Evolutionary conservation across 2,797 vertebrate genomes (phyloP).

Genomic region (Smutsia temminckii): DNA sequence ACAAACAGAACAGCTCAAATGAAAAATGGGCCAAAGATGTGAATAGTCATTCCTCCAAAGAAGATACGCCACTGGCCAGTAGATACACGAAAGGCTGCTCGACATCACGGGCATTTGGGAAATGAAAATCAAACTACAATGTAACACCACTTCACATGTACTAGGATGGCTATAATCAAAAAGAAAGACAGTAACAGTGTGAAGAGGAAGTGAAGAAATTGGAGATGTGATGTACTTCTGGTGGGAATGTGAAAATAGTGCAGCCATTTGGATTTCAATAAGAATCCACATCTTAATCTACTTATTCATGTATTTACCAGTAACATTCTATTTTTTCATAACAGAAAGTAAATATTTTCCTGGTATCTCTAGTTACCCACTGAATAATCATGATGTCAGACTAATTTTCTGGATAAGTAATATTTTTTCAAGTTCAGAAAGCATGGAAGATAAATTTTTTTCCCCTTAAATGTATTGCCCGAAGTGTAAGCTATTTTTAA

Average conservation of each 20-base stretch:
- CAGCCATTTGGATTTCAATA: not conserved
- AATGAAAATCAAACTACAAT: not conserved
- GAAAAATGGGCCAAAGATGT: not conserved
- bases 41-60: not conserved
- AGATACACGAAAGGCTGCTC: not conserved
- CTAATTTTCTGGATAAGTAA: not conserved
- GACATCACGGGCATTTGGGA: not conserved
- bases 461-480: not conserved
- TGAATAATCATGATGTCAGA: not conserved
- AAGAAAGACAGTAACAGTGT: not conserved
- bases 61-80: not conserved
- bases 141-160: not conserved
- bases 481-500: not conserved
- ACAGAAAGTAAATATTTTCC: not conserved
- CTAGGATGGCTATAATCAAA: not conserved
- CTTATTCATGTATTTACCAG: not conserved
- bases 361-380: not conserved
- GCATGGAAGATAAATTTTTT: not conserved
- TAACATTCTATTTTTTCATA: not conserved
- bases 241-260: not conserved
- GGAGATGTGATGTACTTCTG: not conserved
- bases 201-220: not conserved
- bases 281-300: not conserved
- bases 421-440: slow-evolving; percentile 31
- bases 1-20: not conserved